Evolutionary conservation across 2,888 invertebrate genomes (phyloP).

Genomic region (Anodontia alba): DNA sequence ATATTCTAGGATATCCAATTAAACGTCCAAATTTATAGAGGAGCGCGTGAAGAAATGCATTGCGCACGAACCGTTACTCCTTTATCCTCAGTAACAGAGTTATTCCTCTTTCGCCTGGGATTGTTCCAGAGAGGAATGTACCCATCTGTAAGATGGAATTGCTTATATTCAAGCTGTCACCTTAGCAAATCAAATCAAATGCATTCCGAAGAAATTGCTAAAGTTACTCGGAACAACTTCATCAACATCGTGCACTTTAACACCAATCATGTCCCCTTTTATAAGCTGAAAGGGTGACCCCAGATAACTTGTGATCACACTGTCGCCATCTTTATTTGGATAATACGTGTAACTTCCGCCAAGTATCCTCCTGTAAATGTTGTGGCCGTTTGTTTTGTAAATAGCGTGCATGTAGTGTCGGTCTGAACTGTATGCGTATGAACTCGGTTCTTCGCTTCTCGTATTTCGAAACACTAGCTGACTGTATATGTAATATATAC

Average conservation of each 20-base stretch:
- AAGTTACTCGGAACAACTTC: not conserved
- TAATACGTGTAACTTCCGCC: not conserved
- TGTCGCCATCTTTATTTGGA: not conserved
- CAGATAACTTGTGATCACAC: not conserved
- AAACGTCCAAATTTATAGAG: no score
- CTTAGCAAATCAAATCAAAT: no score
- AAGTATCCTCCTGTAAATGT: not conserved
- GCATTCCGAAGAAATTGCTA: conserved; percentile 1
- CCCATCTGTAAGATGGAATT: no score
- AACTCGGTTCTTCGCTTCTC: not conserved
- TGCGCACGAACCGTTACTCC: no score
- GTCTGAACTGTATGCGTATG: not conserved
- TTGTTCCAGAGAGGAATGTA: no score
- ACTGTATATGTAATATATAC: not conserved
- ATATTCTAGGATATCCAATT: no score
- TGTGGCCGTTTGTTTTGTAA: not conserved
- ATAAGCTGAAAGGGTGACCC: not conserved
- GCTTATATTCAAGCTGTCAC: no score
- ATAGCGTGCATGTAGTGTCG: not conserved
- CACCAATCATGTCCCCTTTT: not conserved
- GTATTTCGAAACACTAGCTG: not conserved
- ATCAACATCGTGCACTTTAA: not conserved
- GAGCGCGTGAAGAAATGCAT: no score
- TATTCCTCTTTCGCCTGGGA: no score
- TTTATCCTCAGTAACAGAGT: no score